Evolutionary conservation across 2,888 invertebrate species (phyloP).

Genomic region (Nephrotoma appendiculata): DNA sequence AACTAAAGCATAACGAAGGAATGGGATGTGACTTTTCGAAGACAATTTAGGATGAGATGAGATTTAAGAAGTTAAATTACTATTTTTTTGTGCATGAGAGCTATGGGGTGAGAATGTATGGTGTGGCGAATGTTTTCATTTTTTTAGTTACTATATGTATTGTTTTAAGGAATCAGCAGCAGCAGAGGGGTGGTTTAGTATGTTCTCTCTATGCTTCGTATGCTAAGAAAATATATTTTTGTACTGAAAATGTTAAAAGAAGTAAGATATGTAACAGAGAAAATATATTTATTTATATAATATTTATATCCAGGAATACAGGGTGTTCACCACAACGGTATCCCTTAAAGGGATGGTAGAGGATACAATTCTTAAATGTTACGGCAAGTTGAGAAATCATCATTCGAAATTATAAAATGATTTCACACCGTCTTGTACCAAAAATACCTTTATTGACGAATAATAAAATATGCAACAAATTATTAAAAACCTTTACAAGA

Average conservation of each 20-base stretch:
- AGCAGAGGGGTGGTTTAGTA: neutral
- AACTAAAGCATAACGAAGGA: neutral
- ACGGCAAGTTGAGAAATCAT: no score
- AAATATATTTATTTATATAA: neutral
- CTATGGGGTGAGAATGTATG: neutral
- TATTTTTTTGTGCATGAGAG: neutral
- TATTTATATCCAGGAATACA: no score
- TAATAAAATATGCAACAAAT: no score
- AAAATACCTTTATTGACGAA: no score
- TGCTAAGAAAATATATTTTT: neutral
- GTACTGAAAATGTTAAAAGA: neutral
- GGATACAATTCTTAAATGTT: no score
- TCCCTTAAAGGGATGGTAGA: no score
- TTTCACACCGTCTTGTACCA: no score
- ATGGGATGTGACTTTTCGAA: neutral
- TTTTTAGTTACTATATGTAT: neutral
- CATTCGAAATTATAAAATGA: no score
- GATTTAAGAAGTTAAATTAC: neutral
- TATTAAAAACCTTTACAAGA: no score
- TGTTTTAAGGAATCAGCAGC: neutral
- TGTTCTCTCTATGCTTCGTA: neutral
- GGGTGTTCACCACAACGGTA: no score
- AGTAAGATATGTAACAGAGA: neutral
- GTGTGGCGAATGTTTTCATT: neutral
- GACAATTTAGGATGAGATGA: neutral